Base-by-base conservation (phyloP, 1,140 invertebrate species). In the Cydia fagiglandana region DNA sequence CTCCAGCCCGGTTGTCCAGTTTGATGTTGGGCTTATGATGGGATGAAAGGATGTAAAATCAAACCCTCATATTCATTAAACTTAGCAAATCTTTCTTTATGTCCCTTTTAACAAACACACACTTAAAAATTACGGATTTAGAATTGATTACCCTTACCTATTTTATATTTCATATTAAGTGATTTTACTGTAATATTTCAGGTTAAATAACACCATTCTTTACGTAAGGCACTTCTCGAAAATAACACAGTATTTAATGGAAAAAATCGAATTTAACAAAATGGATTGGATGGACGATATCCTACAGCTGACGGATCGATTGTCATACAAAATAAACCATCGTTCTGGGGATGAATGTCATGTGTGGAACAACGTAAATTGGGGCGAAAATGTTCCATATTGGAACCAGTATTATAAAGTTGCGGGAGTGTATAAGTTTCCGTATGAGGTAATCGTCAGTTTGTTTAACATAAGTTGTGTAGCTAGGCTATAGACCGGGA, bases 401-500 rank as follows among this genome's bases (percentile, higher is more conserved):
- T 93, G 91, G 91, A 91, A 91, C 75, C 85, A 93, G 73, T 91
- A 90, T 74, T 93, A 93, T 76, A 91, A 86, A 74, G 73, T 89
- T 73, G 83, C 93, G 7, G 84, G 79, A 45, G 89, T 91, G 75
- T 91, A 86, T 76, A 85, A 80, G 12, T 93, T 91, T 86, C 92
- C 93, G 1, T 91, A 87, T 86, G 85, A 88, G 84, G 93, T 93
- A 76, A 82, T 61, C 10, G 76, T 76, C 17, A 20, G 17, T 77
- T 34, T 6, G 17, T 77, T 34, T 6, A 34, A 6, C 34, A 6
- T 34, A 34, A 38, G 34, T 38, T 38, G 34, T 38, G 6, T 38
- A 38, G 6, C 34, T 38, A 38, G 34, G 6, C 34, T 30, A 30
- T 30, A 38, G 34, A 6, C 34, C 34, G 34, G 34, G 34, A 38